Evolutionary conservation across 2,888 invertebrate species (phyloP).

Genomic region (Noctuana brunneofusca): DNA sequence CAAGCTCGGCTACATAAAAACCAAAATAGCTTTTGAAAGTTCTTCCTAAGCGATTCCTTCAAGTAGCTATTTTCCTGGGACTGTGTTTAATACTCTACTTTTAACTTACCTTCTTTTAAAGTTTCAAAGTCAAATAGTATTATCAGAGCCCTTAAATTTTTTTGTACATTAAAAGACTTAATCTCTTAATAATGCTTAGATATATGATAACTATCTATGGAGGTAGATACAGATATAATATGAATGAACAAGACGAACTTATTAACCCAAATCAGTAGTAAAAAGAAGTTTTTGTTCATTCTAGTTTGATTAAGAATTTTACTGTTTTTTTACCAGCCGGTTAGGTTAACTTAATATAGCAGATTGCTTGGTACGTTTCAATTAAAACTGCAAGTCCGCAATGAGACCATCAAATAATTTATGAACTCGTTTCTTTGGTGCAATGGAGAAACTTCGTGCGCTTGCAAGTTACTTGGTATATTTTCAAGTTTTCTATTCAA

Average conservation of each 20-base stretch:
- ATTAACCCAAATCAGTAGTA: too few relatives aligned
- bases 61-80: constrained; percentile 17
- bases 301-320: too few relatives aligned
- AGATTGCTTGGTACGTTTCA: constrained; percentile 69
- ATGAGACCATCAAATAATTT: constrained; percentile 69
- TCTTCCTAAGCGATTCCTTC: constrained; percentile 24
- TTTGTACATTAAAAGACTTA: too few relatives aligned
- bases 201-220: too few relatives aligned
- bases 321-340: constrained; percentile 40
- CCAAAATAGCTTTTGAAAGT: constrained; percentile 28
- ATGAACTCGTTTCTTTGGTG: constrained; percentile 63
- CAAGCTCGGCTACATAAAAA: constrained; percentile 20
- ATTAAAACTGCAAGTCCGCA: constrained; percentile 63
- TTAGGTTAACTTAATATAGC: constrained; percentile 63
- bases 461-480: constrained; percentile 9
- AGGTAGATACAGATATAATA: too few relatives aligned
- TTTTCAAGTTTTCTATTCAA: constrained; percentile 10
- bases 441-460: constrained; percentile 64
- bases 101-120: background rate
- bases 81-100: constrained; percentile 16
- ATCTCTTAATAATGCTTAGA: too few relatives aligned
- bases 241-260: too few relatives aligned
- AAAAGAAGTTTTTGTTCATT: too few relatives aligned
- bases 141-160: too few relatives aligned
- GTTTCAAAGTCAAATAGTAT: background rate